These are phyloP conservation scores for Corythornis cristatus DNA, from an alignment of 2,113 vertebrate species.

Conservation along the genomic window DNA sequence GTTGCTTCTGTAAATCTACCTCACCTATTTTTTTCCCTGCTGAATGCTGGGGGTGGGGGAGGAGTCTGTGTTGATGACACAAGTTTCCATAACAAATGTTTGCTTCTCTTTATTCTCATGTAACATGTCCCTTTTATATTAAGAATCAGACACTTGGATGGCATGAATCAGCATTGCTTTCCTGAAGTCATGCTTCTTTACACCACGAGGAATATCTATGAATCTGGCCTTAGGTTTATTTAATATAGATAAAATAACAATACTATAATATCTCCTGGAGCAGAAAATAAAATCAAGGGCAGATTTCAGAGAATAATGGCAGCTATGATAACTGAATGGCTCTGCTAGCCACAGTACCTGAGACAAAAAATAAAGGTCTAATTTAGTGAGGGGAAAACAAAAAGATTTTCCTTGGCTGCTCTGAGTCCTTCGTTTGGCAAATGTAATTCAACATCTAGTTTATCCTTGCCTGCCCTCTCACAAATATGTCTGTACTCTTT, in stretches of 20 bases:
- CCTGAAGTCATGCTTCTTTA: conserved; percentile 9
- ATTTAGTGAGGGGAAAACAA: background rate
- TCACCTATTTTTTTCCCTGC: background rate
- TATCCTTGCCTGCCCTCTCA: background rate
- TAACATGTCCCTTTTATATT: background rate
- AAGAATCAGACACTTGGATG: background rate
- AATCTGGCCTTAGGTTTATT: background rate
- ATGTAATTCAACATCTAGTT: background rate
- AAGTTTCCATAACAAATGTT: conserved; percentile 8
- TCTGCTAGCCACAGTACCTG: background rate
- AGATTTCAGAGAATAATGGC: background rate
- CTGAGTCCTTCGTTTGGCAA: background rate
- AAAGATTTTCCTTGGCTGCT: background rate
- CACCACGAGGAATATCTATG: background rate
- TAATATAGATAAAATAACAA: conserved; percentile 28
- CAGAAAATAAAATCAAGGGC: conserved; percentile 39
- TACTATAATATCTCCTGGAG: background rate
- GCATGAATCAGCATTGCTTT: conserved; percentile 4
- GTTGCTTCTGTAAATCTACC: conserved; percentile 66
- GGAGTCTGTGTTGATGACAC: background rate
- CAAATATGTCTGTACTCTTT: background rate
- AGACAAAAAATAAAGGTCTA: background rate
- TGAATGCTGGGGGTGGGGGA: background rate
- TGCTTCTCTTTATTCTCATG: background rate
- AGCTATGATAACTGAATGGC: background rate